Percentiles rank a stretch among this genome's conserved stretches.
These are phyloP conservation scores for human (Homo sapiens) DNA, from an alignment of 2,113 vertebrate genomes.

Conservation along the genomic window DNA sequence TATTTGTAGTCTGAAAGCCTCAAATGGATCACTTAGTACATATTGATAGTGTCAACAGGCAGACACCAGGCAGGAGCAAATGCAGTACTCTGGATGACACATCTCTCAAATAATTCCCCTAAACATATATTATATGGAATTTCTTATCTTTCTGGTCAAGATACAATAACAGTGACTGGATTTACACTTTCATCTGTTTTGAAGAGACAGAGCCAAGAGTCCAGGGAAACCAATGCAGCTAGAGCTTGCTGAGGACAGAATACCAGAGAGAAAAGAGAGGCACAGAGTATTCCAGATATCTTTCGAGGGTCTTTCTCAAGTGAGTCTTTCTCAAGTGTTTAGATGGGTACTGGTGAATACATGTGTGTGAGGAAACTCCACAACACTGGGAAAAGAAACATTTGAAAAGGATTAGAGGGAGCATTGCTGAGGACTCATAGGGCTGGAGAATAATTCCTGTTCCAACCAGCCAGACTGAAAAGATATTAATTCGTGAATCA, in stretches of 20 bases:
- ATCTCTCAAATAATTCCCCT: background rate
- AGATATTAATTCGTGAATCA: background rate
- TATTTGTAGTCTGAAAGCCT: background rate
- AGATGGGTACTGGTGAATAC: background rate
- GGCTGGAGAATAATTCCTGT: background rate
- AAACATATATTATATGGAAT: background rate
- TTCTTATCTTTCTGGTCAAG: background rate
- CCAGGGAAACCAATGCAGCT: background rate
- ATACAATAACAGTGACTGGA: background rate
- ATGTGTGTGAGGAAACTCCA: background rate
- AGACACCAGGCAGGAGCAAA: background rate
- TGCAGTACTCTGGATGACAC: background rate
- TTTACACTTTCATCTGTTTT: background rate
- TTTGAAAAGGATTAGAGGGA: background rate
- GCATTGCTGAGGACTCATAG: background rate
- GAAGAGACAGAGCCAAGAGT: background rate
- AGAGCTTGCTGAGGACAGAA: background rate
- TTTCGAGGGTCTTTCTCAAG: background rate
- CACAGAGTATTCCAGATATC: background rate
- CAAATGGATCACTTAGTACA: background rate
- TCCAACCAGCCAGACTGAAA: background rate
- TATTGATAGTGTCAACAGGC: background rate
- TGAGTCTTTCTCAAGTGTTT: background rate
- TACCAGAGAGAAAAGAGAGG: background rate
- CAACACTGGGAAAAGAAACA: background rate